These are phyloP conservation scores for Mungos mungo DNA, from an alignment of 2,113 vertebrate species.

Conservation along the genomic window DNA sequence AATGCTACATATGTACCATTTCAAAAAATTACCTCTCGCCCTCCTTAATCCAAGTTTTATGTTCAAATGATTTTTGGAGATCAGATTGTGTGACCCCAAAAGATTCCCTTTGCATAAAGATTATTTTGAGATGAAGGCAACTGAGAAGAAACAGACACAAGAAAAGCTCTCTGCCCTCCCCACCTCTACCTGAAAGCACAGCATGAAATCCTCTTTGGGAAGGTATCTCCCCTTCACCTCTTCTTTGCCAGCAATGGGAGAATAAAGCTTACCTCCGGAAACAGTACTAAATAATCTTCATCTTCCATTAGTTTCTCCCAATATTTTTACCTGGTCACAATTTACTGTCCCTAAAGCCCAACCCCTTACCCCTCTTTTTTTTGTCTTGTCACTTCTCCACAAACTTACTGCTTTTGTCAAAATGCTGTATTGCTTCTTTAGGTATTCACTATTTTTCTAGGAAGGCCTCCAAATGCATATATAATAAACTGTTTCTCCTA, in stretches of 20 bases:
- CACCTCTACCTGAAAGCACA: background rate
- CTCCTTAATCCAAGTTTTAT: slow-evolving; percentile 1
- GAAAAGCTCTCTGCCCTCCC: background rate
- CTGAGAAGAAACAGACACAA: background rate
- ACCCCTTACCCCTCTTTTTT: background rate
- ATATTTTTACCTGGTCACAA: background rate
- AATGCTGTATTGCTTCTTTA: background rate
- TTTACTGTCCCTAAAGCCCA: background rate
- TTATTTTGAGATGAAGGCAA: background rate
- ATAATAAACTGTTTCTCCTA: background rate
- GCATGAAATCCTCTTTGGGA: slow-evolving; percentile 18
- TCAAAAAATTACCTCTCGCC: slow-evolving; percentile 21
- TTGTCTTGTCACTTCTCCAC: background rate
- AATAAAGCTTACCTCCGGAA: background rate
- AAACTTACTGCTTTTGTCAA: background rate
- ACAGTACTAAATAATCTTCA: background rate
- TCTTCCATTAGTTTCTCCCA: slow-evolving; percentile 10
- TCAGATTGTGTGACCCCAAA: background rate
- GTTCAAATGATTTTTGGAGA: slow-evolving; percentile 2
- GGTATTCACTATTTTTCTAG: background rate
- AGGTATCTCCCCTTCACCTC: background rate
- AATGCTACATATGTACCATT: background rate
- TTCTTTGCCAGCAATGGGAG: background rate
- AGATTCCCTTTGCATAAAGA: background rate
- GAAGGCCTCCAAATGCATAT: background rate